Base-by-base conservation (phyloP, 1,140 invertebrate species). In the Drosophila parvula region DNA sequence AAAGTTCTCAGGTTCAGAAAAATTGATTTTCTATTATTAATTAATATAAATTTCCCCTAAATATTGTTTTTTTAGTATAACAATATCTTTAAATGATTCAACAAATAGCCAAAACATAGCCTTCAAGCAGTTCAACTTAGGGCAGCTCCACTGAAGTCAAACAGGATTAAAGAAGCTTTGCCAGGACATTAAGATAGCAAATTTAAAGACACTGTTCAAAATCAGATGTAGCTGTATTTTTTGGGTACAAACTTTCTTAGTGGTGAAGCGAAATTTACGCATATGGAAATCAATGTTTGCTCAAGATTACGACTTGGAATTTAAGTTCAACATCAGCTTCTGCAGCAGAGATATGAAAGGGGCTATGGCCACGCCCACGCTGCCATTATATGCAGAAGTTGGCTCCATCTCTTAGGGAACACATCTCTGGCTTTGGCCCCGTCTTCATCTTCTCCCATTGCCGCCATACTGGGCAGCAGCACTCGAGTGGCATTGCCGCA, bases 401-500 rank as follows among this genome's bases (percentile, higher is more conserved):
- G 73, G 12, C 69, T 64, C 16, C 32, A 44, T 60, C 53, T 59
- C 34, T 38, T 53, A 53, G 51, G 51, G 34, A 53, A 9, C 51
- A 53, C 18, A 53, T 38, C 32, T 22, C 32, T 36, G 51, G 32
- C 32, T 53, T 12, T 14, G 7, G 8, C 22, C 9, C 1, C 14
- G 28, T 8, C 48, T 18, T 16, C 48, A 7, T 9, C 48, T 43
- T 16, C 41, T 7, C 6, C 40, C 8, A 3, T 8, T 43, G 0
- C 18, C 14, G 36, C 18, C 18, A 44, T 12, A 16, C 32, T 16
- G 50, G 50, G 50, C 50, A 53, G 50, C 50, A 53, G 32, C 41
- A 67, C 58, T 71, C 71, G 78, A 86, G 79, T 86, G 83, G 51
- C 64, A 45, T 78, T 86, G 82, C 75, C 74, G 74, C 74, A 78